Conservation (phyloP, 2,113 vertebrate species). For the Periophthalmodon schlosseri region DNA sequence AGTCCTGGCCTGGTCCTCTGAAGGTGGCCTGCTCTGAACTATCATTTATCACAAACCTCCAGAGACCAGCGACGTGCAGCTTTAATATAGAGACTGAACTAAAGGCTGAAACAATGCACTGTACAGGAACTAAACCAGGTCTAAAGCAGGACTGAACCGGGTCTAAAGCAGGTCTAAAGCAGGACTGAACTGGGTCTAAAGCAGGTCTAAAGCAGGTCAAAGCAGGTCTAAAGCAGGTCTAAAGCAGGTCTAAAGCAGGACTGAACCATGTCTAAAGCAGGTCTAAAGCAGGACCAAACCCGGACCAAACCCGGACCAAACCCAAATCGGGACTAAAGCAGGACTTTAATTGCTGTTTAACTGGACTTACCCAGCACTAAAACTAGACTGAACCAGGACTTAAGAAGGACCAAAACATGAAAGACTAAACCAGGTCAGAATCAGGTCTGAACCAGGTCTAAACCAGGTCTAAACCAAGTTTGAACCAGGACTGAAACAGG, state of each 20-base stretch:
- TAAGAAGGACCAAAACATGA: not conserved
- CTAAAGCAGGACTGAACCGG: not conserved
- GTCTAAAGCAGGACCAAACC: not conserved
- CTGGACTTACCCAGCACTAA: no score
- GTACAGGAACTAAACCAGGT: not conserved
- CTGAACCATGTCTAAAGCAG: not conserved
- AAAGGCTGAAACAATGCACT: not conserved
- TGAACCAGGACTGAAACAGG: not conserved
- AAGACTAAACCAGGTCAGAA: not conserved
- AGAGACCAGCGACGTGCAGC: not conserved
- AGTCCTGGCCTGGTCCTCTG: not conserved
- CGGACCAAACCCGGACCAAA: not conserved
- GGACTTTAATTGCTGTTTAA: no score
- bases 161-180: not conserved
- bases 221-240: not conserved
- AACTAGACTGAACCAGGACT: not conserved
- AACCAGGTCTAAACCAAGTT: not conserved
- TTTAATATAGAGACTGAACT: not conserved
- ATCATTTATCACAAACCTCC: not conserved
- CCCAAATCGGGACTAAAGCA: not conserved
- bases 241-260: not conserved
- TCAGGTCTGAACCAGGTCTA: not conserved
- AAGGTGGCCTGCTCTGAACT: not conserved
- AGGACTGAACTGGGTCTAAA: not conserved
- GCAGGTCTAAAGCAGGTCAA: not conserved